These are phyloP conservation scores for Thymelicus acteon DNA, from an alignment of 2,888 invertebrate species.

Conservation along the genomic window DNA sequence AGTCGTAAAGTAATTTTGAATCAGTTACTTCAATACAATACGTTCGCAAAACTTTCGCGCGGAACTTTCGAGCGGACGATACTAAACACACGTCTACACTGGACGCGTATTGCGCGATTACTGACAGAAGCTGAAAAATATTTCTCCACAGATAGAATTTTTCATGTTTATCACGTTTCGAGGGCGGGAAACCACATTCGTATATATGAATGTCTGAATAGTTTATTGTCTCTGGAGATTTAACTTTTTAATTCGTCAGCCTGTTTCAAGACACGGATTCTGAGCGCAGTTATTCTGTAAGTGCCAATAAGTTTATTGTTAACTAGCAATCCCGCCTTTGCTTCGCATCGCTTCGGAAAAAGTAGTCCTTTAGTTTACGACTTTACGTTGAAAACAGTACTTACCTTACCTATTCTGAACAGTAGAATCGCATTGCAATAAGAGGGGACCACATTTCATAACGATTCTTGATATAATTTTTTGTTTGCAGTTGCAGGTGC, in stretches of 20 bases:
- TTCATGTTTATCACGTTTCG: conserved; percentile 62
- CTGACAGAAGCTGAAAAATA: conserved; percentile 56
- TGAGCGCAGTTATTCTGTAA: conserved; percentile 8
- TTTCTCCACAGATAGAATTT: conserved; percentile 54
- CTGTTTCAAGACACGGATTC: neutral
- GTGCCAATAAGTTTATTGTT: too few species aligned
- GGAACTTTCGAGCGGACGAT: conserved; percentile 59
- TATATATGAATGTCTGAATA: conserved; percentile 52
- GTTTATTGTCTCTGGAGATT: conserved; percentile 49
- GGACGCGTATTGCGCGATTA: conserved; percentile 65
- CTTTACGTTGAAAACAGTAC: too few species aligned
- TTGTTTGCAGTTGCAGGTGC: too few species aligned
- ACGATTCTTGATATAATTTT: too few species aligned
- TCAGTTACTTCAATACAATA: conserved; percentile 32
- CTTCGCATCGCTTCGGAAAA: too few species aligned
- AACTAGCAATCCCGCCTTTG: too few species aligned
- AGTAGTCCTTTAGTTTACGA: too few species aligned
- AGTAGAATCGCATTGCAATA: too few species aligned
- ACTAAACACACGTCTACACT: conserved; percentile 48
- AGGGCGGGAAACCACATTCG: conserved; percentile 63
- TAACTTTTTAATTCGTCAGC: conserved; percentile 4
- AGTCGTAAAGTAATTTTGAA: conserved; percentile 45
- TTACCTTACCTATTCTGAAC: too few species aligned
- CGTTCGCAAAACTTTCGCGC: conserved; percentile 61
- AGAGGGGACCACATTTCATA: too few species aligned